Evolutionary conservation across 1,140 invertebrate species (phyloP), one percentile per base, ranked within the genome.

Genomic region (Drosophila elegans): DNA sequence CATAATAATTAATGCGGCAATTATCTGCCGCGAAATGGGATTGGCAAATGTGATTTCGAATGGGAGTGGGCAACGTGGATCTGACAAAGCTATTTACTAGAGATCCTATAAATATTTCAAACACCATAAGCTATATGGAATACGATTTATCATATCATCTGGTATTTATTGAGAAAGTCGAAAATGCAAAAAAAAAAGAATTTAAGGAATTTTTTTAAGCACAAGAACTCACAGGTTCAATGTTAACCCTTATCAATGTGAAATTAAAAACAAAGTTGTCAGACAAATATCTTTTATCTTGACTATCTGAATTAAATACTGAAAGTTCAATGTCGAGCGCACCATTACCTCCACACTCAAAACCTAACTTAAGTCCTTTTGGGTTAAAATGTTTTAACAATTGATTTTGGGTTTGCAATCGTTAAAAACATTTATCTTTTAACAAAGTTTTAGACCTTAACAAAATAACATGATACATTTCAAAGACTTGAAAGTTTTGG

Each of bases 1-100:
- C 36, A 71, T 71, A 71, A 69, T 71, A 48, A 57, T 71, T 41
- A 69, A 71, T 71, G 41, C 42, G 34, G 27, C 32, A 36, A 69
- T 55, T 68, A 68, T 67, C 38, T 21, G 44, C 39, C 4, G 27
- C 10, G 29, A 32, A 64, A 60, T 41, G 25, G 44, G 16, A 67
- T 53, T 32, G 49, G 63, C 27, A 56, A 41, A 39, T 68, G 10
- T 4, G 34, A 29, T 51, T 21, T 16, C 3, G 4, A 39, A 48
- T 29, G 63, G n/a, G 6, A 56, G 25, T 67, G 41, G 21, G 9
- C 10, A 36, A 11, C 4, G 42, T 16, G n/a, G 21, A 49, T 48
- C 64, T 36, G 67, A 55, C 38, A 42, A 10, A 42, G 12, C 38
- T 4, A 64, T 64, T 38, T 29, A 11, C n/a, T 34, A 57, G 42